Base-by-base conservation (phyloP, 2,888 invertebrate genomes). In the Eugnorisma glareosa region DNA sequence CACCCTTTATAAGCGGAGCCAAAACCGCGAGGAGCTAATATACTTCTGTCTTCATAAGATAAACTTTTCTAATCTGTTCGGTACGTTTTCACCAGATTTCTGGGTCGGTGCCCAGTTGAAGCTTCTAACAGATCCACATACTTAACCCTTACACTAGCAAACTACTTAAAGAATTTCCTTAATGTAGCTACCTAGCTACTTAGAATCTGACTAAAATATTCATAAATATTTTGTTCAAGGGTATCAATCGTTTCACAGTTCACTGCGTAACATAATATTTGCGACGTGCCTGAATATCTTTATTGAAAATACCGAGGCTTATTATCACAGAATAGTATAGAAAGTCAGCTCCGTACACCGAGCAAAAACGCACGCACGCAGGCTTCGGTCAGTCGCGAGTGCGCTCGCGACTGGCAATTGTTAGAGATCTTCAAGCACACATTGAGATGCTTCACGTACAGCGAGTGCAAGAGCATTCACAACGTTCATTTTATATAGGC, bases 221-320 rank as follows among this genome's bases (percentile, higher is more conserved):
- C 48, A 35, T 35, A 61, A 51, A 35, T 24, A 61, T 48, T 61
- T 10, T 64, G 51, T 40, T 77, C 43, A 79, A 51, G 13, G 59
- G 28, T 45, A 63, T 61, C 54, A 48, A 35, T 24, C 13, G 28
- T 66, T 28, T 78, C 18, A 24, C 54, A 35, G 51, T 54, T 80
- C 63, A 70, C 18, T 48, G 51, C 71, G 51, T 43, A 35, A 63
- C 71, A 43, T 43, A 35, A 63, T n/a, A 18, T 35, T 37, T 24
- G 40, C 35, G 31, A 35, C 37, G 31, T n/a, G 28, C 5, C 43
- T 43, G n/a, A 63, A 61, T 68, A 18, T 37, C 18, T 10, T 48
- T 43, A 79, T 77, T 70, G 35, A 63, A n/a, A 63, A 35, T 31
- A 18, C 43, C 24, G 5, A 35, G 10, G n/a, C 37, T 54, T 28